Evolutionary conservation across 1,140 invertebrate species (phyloP).

Genomic region (Cyclina sinensis): DNA sequence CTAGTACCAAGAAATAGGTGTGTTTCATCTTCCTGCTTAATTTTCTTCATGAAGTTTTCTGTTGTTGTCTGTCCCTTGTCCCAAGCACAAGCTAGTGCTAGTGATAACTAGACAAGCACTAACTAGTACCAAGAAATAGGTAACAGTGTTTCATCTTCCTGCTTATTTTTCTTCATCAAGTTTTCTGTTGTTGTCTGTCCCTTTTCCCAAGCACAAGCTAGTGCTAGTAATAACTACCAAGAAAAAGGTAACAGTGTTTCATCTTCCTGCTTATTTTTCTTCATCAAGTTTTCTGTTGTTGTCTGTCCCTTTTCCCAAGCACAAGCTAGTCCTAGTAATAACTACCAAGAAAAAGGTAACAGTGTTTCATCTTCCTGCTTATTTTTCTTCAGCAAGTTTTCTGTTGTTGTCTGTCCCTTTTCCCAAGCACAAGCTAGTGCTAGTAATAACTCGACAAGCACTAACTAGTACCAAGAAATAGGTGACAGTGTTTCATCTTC

Average conservation of each 20-base stretch:
- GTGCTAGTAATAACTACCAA: background rate
- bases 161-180: background rate
- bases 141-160: background rate
- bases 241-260: slow-evolving; percentile 9
- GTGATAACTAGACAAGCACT: too few relatives aligned
- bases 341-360: background rate
- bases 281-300: too few relatives aligned
- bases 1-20: slow-evolving; percentile 13
- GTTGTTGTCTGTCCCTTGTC: background rate
- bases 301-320: too few relatives aligned
- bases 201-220: background rate
- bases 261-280: too few relatives aligned
- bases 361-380: background rate
- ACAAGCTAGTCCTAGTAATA: too few relatives aligned
- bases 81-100: too few relatives aligned
- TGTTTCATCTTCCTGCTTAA: background rate
- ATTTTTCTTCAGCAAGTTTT: background rate
- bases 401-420: background rate
- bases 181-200: background rate
- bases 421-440: background rate
- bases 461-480: slow-evolving; percentile 14
- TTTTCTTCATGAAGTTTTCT: background rate
- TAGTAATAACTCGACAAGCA: background rate
- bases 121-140: background rate
- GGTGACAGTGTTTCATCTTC: background rate